phyloP scores from a whole-genome alignment of 1,140 invertebrate species.

The Oreohelix idahoensis region DNA sequence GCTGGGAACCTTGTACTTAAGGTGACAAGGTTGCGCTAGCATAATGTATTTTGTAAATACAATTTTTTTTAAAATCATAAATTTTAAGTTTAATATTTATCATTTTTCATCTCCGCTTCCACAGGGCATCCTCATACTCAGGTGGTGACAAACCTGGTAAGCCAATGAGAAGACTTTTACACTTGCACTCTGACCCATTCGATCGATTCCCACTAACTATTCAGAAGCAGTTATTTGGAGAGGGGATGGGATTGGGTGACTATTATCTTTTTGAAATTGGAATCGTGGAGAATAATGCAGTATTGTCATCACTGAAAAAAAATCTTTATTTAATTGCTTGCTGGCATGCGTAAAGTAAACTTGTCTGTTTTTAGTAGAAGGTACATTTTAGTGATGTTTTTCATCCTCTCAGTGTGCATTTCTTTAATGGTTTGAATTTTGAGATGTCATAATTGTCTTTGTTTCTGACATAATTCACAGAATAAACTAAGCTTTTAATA shows the following conservation, averaged over 20 bases:
- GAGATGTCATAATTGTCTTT: no score
- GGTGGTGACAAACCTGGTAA: conserved; percentile 38
- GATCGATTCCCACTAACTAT: conserved; percentile 28
- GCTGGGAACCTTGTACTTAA: no score
- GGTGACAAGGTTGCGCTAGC: no score
- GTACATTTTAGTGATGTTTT: background rate
- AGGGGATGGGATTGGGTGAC: conserved; percentile 36
- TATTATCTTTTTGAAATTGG: background rate
- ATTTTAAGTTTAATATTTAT: no score
- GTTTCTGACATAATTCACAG: no score
- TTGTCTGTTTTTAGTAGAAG: background rate
- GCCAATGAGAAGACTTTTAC: conserved; percentile 32
- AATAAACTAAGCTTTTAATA: no score
- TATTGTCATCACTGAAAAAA: background rate
- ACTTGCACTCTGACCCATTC: conserved; percentile 31
- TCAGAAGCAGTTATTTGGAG: conserved; percentile 32
- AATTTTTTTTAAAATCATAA: no score
- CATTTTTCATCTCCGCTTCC: no score
- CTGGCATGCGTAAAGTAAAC: background rate
- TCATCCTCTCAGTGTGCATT: no score
- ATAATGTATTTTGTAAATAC: no score
- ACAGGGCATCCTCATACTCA: conserved; percentile 30
- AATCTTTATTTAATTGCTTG: background rate
- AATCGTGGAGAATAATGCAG: background rate
- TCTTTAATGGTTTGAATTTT: no score